These are phyloP conservation scores for Heterodera filipjevi DNA, from an alignment of 2,888 invertebrate species.

Conservation along the genomic window DNA sequence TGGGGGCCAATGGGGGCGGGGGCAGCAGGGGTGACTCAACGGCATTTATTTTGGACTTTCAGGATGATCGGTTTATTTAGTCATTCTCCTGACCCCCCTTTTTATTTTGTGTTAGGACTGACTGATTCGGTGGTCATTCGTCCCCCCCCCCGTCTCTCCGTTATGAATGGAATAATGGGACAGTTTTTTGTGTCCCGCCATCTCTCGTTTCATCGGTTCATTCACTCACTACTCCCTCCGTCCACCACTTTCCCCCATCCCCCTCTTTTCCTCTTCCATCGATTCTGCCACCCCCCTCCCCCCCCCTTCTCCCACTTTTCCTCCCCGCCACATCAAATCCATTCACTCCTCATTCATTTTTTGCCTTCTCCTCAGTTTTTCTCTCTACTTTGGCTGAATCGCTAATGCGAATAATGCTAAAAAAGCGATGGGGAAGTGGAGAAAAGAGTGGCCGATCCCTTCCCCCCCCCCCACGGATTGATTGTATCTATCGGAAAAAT, in stretches of 20 bases:
- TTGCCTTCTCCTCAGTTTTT: conserved; percentile 9
- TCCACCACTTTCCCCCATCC: background rate
- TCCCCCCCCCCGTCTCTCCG: background rate
- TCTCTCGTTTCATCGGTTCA: background rate
- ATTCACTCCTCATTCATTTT: conserved; percentile 13
- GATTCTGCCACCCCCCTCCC: background rate
- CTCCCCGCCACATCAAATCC: background rate
- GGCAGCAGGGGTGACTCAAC: background rate
- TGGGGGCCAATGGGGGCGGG: background rate
- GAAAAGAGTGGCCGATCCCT: conserved; percentile 16
- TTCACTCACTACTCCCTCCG: background rate
- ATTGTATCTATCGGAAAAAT: conserved; percentile 10
- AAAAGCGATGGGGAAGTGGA: background rate
- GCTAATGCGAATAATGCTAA: conserved; percentile 23
- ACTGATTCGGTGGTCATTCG: background rate
- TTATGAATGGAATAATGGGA: background rate
- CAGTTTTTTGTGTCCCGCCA: background rate
- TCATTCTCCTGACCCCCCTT: background rate
- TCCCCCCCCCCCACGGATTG: background rate
- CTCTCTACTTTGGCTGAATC: conserved; percentile 17
- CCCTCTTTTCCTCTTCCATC: background rate
- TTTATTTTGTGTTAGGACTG: background rate
- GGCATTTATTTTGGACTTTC: background rate
- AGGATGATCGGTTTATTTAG: too few species aligned
- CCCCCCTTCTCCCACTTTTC: background rate